These are phyloP conservation scores for Cebus imitator DNA, from an alignment of 2,113 vertebrate species.

Conservation along the genomic window DNA sequence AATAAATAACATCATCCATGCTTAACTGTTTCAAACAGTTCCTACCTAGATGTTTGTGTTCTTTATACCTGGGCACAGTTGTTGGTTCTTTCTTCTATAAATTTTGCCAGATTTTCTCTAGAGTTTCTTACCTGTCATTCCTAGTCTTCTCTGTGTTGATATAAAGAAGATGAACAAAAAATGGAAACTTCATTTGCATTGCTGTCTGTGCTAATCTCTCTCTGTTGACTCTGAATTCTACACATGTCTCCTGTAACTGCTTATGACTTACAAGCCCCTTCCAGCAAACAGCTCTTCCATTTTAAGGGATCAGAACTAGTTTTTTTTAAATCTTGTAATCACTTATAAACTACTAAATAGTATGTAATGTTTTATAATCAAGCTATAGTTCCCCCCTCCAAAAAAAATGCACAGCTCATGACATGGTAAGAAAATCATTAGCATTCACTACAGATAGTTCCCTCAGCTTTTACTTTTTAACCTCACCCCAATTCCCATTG, in stretches of 20 bases:
- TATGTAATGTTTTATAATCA: background rate
- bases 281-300: background rate
- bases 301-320: background rate
- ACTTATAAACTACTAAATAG: background rate
- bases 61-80: background rate
- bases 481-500: slow-evolving; percentile 21
- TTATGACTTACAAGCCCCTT: background rate
- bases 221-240: background rate
- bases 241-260: background rate
- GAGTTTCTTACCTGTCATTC: background rate
- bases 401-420: background rate
- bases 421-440: slow-evolving; percentile 36
- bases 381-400: fast-evolving
- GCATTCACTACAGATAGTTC: slow-evolving; percentile 12
- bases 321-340: background rate
- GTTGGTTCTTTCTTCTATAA: background rate
- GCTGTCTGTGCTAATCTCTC: background rate
- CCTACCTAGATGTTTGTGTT: background rate
- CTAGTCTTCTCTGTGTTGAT: background rate
- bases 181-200: background rate
- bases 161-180: background rate
- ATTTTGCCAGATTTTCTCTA: background rate
- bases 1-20: background rate
- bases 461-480: slow-evolving; percentile 31
- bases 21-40: background rate